Base-by-base conservation (phyloP, 2,888 invertebrate species). In the Apamea crenata region DNA sequence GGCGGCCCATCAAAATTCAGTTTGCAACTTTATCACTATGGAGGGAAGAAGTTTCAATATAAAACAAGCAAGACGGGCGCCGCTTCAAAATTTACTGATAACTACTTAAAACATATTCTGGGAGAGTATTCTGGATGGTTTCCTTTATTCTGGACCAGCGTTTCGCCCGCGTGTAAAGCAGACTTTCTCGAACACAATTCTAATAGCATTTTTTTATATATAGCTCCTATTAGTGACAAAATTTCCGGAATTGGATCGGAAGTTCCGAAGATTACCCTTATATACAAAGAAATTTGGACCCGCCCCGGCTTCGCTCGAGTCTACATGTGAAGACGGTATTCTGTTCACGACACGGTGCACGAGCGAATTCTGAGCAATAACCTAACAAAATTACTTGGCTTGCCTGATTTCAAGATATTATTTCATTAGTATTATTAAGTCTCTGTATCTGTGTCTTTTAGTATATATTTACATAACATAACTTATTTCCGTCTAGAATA, bases 11-110 rank as follows among this genome's bases (percentile, higher is more conserved):
- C 86, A 87, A 87, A 89, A 91, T 89, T 91, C 90, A 91, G 88
- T 90, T 90, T 74, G 84, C 66, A 83, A 88, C 89, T 87, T 89
- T 86, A 85, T 85, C 88, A 83, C 84, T 85, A 80, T 77, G 68
- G 63, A 47, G 47, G 8, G 78, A 68, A 63, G 74, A 89, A 89
- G 80, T 89, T 89, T 85, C 80, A 81, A 87, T 88, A 89, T 84
- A 86, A 87, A 89, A 89, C 87, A 87, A 89, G 63, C 84, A 83
- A 84, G 86, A 66, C 74, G 77, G 67, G 79, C 80, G 77, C 74
- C 74, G 77, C 84, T 89, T 86, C 87, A 87, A 89, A 91, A 91
- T 90, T 89, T 89, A 86, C 86, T 91, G 89, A 90, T 90, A 91
- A 91, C 87, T 90, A 90, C 90, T 88, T 83, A 79, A 70, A 84